phyloP scores from a whole-genome alignment of 2,888 invertebrate species.

The Onchidella celtica region DNA sequence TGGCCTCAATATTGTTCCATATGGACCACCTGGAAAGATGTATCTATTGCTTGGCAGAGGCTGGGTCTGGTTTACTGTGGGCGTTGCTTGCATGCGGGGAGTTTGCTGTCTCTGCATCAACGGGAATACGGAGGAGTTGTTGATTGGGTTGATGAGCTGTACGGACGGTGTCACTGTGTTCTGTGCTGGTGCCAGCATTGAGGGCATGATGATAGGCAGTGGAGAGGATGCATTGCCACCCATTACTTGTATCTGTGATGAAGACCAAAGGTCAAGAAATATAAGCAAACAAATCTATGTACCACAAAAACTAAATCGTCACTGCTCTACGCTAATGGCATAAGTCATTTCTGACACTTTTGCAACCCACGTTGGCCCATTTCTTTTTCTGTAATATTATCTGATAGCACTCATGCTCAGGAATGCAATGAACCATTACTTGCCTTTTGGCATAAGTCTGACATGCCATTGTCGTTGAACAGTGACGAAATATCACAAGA shows the following conservation, averaged over 20 bases:
- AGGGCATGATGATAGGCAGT: constrained; percentile 25
- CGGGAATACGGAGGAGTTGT: constrained; percentile 31
- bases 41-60: neutral
- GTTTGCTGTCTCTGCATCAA: constrained; percentile 16
- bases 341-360: too few relatives aligned
- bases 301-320: neutral
- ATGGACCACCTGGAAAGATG: neutral
- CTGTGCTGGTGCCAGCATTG: constrained; percentile 29
- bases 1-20: constrained; percentile 12
- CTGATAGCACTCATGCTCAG: too few relatives aligned
- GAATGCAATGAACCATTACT: too few relatives aligned
- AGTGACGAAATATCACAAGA: too few relatives aligned
- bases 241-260: constrained; percentile 36
- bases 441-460: too few relatives aligned
- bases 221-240: constrained; percentile 2
- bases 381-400: too few relatives aligned
- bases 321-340: too few relatives aligned
- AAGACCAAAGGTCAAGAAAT: neutral
- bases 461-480: neutral
- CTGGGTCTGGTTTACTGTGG: too few relatives aligned
- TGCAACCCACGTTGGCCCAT: too few relatives aligned
- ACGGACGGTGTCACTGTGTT: constrained; percentile 18
- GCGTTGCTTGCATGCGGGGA: neutral
- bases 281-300: neutral
- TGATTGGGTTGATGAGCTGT: too few relatives aligned